Base-by-base conservation (phyloP, 1,140 invertebrate species). In the Cryptotermes secundus region DNA sequence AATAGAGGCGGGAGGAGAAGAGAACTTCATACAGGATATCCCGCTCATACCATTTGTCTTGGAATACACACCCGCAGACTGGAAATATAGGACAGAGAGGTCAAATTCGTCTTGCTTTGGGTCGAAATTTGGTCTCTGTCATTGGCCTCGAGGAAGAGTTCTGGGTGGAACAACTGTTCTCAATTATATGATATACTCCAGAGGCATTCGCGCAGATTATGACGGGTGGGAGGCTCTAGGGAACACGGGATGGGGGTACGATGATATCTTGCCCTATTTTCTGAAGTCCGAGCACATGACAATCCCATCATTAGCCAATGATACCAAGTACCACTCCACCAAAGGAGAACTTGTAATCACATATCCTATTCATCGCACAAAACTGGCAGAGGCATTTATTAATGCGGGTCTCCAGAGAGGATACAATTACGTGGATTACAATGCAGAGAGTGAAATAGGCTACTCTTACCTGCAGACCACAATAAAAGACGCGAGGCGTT, bases 381-480 rank as follows among this genome's bases (percentile, higher is more conserved):
- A 90, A 59, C 90, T 96, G 83, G 92, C 93, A 0, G 90, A 94
- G 84, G 92, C 92, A 2, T 95, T 95, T 87, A 89, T 96, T 0
- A 89, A 94, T 86, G 93, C 93, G 9, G 94, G 93, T 34, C 88
- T 92, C 87, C 91, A 95, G 87, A 89, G 92, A 80, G 93, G 93
- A 1, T 94, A 95, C 81, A 92, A 82, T 91, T 93, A 93, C 81
- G 91, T 92, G 1, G 95, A 97, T 87, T 94, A 96, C 86, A 96
- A 95, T 90, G 94, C 95, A 82, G 89, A 91, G 83, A 90, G 90
- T 19, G 92, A 92, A 86, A 91, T 92, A 2, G 95, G 94, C 53
- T 93, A 94, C 26, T 92, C 92, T 4, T 92, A 92, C 80, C 87
- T 95, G 53, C 87, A 89, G 49, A 89, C 92, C 3, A 95, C 92